Base-by-base conservation (phyloP, 2,888 invertebrate species). In the Mesopsocus fuscifrons region DNA sequence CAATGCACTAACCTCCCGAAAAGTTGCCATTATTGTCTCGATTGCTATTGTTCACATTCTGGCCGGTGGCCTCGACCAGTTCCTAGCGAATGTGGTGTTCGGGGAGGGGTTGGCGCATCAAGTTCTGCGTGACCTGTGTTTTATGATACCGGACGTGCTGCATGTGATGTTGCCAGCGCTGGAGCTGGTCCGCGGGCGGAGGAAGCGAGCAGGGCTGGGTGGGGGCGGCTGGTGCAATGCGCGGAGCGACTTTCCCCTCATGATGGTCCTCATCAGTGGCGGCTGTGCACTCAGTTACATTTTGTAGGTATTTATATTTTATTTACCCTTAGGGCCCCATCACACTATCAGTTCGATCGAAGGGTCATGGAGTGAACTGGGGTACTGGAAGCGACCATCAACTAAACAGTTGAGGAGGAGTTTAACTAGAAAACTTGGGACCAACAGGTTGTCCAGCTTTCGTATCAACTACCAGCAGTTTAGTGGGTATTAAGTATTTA, bases 71-170 rank as follows among this genome's bases (percentile, higher is more conserved):
- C 69, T 68, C 57, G 77, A 77, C 61, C 75, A 77, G 54, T 76
- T 77, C 57, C 56, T 71, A 21, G 60, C 63, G 44, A 75, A 74
- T 57, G 74, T 77, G 42, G 57, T 77, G 16, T 64, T 65, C 43
- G 71, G 73, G 41, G 69, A 73, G 56, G 77, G 77, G 4, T 67
- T 68, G 48, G 63, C 71, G 16, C 75, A 76, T 61, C 76, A 76
- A 64, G 63, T 70, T 41, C 63, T 75, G 41, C 65, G 77, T 9
- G 77, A 77, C 57, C 58, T 77, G 48, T 70, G 71, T 23, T 71
- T 77, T 51, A 76, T 77, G 75, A 62, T 72, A 45, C 74, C 75
- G 20, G 77, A 77, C 52, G 56, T 74, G 35, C 58, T 76, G 26
- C 74, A 75, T 52, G 62, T 77, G 20, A 49, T 68, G 15, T 60